Base-by-base conservation (phyloP, 2,797 vertebrate species). In the Tenualosa ilisha region DNA sequence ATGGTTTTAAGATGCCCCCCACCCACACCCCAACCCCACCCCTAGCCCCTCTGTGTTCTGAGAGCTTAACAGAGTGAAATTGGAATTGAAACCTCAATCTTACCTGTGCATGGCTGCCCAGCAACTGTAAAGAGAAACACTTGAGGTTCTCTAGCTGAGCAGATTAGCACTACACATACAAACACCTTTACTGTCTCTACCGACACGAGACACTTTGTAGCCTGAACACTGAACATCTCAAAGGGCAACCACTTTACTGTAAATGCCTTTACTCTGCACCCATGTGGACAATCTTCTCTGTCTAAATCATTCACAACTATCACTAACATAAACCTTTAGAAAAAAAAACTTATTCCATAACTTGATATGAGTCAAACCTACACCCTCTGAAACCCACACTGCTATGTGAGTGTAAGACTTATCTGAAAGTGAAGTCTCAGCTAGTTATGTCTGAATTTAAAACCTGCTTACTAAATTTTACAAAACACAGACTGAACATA, bases 51-150 rank as follows among this genome's bases (percentile, higher is more conserved):
- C 3, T 43, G 43, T 79, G 40, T 43, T 79, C 72, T 79, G 43
- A 75, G 13, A 79, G 17, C 72, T 79, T 79, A 79, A 43, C 40
- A 79, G 40, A 8, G 72, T 79, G 37, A 79, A 79, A 79, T 46
- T 79, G 72, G 85, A 88, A 88, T 83, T 83, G 91, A 91, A 86
- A 82, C 87, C 83, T 87, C 82, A 31, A 50, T 85, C 88, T 90
- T 84, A 85, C 86, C 87, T 86, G 83, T 59, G 85, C 87, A 50
- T 83, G 81, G 87, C 89, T 87, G 84, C 84, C 84, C 88, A 82
- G 85, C 84, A 88, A 86, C 72, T 83, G 85, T 91, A 91, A 90
- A 90, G 86, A 90, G 92, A 91, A 92, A 87, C 90, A 92, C 88
- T 91, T 89, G 83, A 90, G 88, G 84, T 83, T 79, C 82, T 83